Evolutionary conservation across 2,113 vertebrate genomes (phyloP), one percentile per base, ranked within the genome.

Genomic region (Spea multiplicata): DNA sequence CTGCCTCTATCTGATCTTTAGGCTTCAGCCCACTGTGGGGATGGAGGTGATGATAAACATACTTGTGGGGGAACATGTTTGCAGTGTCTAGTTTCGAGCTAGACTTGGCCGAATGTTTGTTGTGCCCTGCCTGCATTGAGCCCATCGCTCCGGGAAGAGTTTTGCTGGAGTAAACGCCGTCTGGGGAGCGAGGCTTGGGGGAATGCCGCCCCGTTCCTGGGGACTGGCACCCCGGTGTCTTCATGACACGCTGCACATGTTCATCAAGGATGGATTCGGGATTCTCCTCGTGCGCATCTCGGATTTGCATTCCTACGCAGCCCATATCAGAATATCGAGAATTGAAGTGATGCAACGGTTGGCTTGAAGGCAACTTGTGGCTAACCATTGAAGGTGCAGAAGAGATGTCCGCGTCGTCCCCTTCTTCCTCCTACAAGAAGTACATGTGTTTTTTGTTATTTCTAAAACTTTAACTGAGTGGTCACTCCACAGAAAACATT

Each of bases 251-350:
- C 84, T 96, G 95, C 3, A 99, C 97, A 0, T 99, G 97, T 55
- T 99, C 97, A 0, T 99, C 97, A 8, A 99, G 92, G 87, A 99
- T 99, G 89, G 93, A 96, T 82, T 99, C 97, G 0, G 97, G 97
- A 86, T 99, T 95, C 82, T 99, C 97, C 81, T 99, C 97, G 0
- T 98, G 96, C 0, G 94, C 91, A 0, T 99, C 96, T 68, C 91
- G 90, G 70, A 93, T 75, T 44, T 89, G 87, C 78, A 91, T 83
- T 50, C 91, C 92, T 0, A 85, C 72, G 44, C 92, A 93, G 83
- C 90, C 85, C 82, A 89, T 83, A 65, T 98, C 96, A 2, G 93
- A 87, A 0, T 93, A 97, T 67, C 92, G 94, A 16, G 93, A 88
- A 44, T 85, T 88, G 57, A 95, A 95, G 80, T 96, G 94, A 83